phyloP scores from a whole-genome alignment of 2,888 invertebrate genomes.

The Ptychoptera albimana region DNA sequence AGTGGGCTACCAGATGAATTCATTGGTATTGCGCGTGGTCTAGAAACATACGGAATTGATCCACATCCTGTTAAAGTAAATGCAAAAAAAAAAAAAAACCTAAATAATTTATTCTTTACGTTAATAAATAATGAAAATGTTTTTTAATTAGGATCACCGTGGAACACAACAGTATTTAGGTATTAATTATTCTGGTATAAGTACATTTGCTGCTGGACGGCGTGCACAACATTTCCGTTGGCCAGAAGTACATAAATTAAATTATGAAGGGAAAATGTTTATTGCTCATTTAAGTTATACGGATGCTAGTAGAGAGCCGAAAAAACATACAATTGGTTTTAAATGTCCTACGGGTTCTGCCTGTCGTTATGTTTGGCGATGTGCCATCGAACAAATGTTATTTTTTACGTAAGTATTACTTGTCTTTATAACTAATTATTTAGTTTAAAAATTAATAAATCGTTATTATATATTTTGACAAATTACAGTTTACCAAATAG shows the following conservation, averaged over 20 bases:
- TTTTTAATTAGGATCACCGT: conserved; percentile 59
- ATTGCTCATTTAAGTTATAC: conserved; percentile 85
- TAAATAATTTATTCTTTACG: not conserved
- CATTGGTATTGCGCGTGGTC: conserved; percentile 73
- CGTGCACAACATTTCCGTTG: conserved; percentile 92
- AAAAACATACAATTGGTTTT: conserved; percentile 88
- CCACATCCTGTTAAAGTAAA: conserved; percentile 91
- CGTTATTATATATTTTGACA: conserved; percentile 3
- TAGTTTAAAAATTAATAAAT: not conserved
- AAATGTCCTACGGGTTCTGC: conserved; percentile 85
- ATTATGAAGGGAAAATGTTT: conserved; percentile 96
- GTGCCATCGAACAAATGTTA: conserved; percentile 93
- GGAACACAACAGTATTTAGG: conserved; percentile 86
- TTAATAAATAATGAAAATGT: not conserved
- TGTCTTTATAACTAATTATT: conserved; percentile 1
- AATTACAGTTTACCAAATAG: conserved; percentile 62
- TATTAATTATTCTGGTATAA: conserved; percentile 87
- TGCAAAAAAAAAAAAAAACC: not conserved
- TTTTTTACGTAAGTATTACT: conserved; percentile 89
- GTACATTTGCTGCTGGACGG: conserved; percentile 85
- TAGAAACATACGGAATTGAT: conserved; percentile 96
- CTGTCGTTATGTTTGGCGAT: conserved; percentile 93
- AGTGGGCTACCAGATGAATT: conserved; percentile 81
- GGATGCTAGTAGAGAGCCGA: conserved; percentile 60
- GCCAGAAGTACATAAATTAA: conserved; percentile 89